phyloP scores from a whole-genome alignment of 53 echinoderm and acorn worm species.

The Echinometra lucunter region DNA sequence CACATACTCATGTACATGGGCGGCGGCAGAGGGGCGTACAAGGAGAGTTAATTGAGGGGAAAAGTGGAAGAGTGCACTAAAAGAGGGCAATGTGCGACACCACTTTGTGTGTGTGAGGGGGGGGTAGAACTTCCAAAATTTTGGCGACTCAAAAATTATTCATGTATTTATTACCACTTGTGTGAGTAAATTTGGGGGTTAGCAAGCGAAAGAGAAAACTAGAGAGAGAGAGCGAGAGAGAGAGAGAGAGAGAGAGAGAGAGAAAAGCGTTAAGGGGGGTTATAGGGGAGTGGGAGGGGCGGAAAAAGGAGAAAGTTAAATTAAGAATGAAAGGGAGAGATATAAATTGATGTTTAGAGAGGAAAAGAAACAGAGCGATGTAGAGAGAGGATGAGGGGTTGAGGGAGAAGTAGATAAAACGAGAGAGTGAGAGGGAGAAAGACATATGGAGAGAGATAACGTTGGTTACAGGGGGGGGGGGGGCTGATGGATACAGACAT shows the following conservation, averaged over 20 bases:
- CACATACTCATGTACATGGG: neutral
- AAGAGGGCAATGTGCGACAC: neutral
- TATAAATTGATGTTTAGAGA: too few relatives aligned
- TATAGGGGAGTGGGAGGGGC: neutral
- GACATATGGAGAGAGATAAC: neutral
- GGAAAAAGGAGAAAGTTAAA: neutral
- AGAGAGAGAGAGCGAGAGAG: too few relatives aligned
- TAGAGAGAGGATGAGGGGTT: neutral
- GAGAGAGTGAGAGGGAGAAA: neutral
- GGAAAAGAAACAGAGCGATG: neutral
- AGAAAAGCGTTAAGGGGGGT: too few relatives aligned
- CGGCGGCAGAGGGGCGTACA: neutral
- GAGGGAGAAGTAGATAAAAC: neutral
- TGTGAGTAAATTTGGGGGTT: too few relatives aligned
- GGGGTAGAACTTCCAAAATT: too few relatives aligned
- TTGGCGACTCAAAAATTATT: neutral
- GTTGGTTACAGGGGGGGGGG: neutral
- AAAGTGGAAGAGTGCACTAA: neutral
- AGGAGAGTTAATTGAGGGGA: neutral
- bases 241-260: too few relatives aligned
- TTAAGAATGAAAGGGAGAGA: neutral
- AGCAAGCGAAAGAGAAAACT: too few relatives aligned
- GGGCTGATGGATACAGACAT: neutral
- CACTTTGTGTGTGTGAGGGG: neutral
- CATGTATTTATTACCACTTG: neutral